These are phyloP conservation scores for Anthonomus grandis DNA, from an alignment of 1,140 invertebrate genomes.

Conservation along the genomic window DNA sequence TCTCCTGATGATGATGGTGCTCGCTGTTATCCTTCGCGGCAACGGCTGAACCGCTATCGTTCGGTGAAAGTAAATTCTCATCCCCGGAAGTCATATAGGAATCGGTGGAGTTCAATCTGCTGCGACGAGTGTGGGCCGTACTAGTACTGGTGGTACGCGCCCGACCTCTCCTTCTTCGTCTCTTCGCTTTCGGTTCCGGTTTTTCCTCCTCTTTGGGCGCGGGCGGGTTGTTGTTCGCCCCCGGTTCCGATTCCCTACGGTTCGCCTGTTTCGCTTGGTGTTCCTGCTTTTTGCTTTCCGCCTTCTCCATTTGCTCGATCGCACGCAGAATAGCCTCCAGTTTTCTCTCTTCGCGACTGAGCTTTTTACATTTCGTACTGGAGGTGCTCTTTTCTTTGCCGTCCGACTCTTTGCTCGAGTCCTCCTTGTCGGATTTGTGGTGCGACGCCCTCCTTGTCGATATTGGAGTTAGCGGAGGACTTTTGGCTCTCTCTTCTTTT, in stretches of 20 bases:
- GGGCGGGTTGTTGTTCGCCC: too few species aligned
- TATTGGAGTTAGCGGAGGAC: slow-evolving; percentile 21
- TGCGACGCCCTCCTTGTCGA: slow-evolving; percentile 34
- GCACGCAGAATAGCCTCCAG: slow-evolving; percentile 93
- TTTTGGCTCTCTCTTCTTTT: slow-evolving; percentile 28
- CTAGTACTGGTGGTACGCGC: slow-evolving; percentile 58
- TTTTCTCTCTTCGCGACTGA: slow-evolving; percentile 89
- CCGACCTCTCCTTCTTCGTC: slow-evolving; percentile 57
- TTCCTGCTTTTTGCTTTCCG: slow-evolving; percentile 73
- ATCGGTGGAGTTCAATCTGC: slow-evolving; percentile 67
- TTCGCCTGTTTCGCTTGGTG: slow-evolving; percentile 58
- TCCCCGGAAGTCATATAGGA: slow-evolving; percentile 70
- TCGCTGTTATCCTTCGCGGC: background rate
- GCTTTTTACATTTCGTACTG: slow-evolving; percentile 58
- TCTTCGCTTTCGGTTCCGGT: slow-evolving; percentile 29
- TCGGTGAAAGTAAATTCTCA: slow-evolving; percentile 56
- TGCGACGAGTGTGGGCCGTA: slow-evolving; percentile 53
- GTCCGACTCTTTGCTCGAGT: background rate
- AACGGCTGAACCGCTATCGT: slow-evolving; percentile 26
- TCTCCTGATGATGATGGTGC: slow-evolving; percentile 6
- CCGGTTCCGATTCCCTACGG: slow-evolving; percentile 44
- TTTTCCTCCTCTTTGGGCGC: slow-evolving; percentile 50
- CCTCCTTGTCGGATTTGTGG: slow-evolving; percentile 26
- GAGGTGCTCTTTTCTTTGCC: slow-evolving; percentile 32
- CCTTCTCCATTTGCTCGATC: slow-evolving; percentile 80